These are phyloP conservation scores for Cantharis lateralis DNA, from an alignment of 2,888 invertebrate genomes.

Conservation along the genomic window DNA sequence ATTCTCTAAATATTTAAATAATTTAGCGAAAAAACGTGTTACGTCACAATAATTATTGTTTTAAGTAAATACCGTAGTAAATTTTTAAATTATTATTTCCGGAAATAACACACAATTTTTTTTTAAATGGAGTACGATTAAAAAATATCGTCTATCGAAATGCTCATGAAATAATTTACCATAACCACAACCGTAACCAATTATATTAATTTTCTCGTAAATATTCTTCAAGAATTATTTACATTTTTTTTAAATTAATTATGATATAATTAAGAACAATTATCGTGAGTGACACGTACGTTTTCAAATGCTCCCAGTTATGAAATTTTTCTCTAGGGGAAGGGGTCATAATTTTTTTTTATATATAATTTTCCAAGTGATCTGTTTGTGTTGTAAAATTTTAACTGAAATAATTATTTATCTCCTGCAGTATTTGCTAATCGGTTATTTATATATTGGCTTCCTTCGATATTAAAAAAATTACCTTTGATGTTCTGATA, in stretches of 20 bases:
- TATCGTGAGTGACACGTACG: neutral
- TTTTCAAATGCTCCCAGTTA: neutral
- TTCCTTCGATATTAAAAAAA: neutral
- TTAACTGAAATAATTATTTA: neutral
- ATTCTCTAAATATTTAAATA: neutral
- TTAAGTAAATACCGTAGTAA: neutral
- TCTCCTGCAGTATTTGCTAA: neutral
- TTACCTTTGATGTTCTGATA: neutral
- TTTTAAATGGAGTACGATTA: neutral
- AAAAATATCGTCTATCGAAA: neutral
- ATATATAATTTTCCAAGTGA: neutral
- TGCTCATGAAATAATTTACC: constrained; percentile 3
- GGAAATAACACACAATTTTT: neutral
- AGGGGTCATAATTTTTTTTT: neutral
- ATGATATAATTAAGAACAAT: neutral
- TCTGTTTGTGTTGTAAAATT: neutral
- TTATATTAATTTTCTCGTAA: neutral
- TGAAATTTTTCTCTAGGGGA: neutral
- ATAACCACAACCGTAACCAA: constrained; percentile 1
- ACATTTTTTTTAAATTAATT: neutral
- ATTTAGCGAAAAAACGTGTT: neutral
- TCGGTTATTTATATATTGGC: neutral
- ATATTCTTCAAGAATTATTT: neutral
- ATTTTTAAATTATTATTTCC: neutral
- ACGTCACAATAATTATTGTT: neutral